Evolutionary conservation across 2,113 vertebrate species (phyloP), one percentile per base, ranked within the genome.

Genomic region (Neodon shergylaensis): DNA sequence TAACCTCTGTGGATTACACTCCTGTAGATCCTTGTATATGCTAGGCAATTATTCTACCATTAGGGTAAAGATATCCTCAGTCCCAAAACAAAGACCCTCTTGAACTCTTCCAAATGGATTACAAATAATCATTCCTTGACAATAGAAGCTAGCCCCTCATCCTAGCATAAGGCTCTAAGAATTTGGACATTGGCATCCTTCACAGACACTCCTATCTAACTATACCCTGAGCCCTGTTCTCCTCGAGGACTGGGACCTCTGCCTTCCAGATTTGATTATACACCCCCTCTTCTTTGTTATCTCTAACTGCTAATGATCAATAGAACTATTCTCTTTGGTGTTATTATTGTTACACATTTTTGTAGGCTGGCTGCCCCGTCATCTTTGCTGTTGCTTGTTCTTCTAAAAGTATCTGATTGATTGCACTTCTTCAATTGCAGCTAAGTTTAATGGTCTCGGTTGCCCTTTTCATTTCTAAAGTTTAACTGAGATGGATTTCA

Each of bases 381-480:
- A 72, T 88, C 74, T 86, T 73, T 85, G 68, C 36, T 7, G 47
- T 42, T 84, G 72, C 79, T 96, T 31, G 0, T 90, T 17, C 94
- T 97, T 98, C 88, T 91, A 78, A 90, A 92, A 96, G 78, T 44
- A 47, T 72, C 5, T 33, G 88, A 92, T 92, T 88, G 84, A 95
- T 95, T 54, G 88, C 7, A 17, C 24, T 90, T 90, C 91, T 49
- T 93, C 5, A 4, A 44, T 94, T 81, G 26, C 88, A 42, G 83
- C 10, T 68, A 87, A 96, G 92, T 83, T 31, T 9, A 24, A 77
- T 84, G 65, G 14, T 89, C 83, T 97, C 52, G 1, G 1, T 84
- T 97, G 94, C 61, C 93, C 94, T 97, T 97, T 97, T 92, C 49
- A 74, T 82, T 90, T 95, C 65, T 39, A 3, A 88, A 93, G 36